Base-by-base conservation (phyloP, 2,797 vertebrate species). In the Lindbergichthys nudifrons region DNA sequence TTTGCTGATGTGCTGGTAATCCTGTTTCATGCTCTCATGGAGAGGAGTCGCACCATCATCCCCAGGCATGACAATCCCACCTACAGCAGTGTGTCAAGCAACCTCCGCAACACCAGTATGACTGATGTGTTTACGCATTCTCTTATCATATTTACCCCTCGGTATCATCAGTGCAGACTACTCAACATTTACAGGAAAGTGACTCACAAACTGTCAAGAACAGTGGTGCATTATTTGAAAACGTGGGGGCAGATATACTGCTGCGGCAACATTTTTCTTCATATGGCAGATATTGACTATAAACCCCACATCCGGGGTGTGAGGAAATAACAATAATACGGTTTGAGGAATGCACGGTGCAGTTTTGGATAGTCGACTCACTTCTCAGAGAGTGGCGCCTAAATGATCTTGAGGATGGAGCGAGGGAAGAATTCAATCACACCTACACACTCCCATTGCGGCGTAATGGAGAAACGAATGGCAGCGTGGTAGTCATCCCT, bases 51-150 rank as follows among this genome's bases (percentile, higher is more conserved):
- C 86, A 76, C 84, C 91, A 91, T 80, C 85, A 77, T 92, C 90
- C 88, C 76, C 77, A 73, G 89, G 90, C 92, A 86, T 89, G 82
- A 91, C 88, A 90, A 90, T 91, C 82, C 92, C 85, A 92, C 91
- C 93, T 92, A 91, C 93, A 81, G 74, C 84, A 91, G 83, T 81
- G 41, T 85, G 92, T 85, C 86, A 85, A 36, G 78, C 86, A 86
- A 75, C 87, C 89, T 88, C 90, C 87, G 70, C 91, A 87, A 69
- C 81, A 82, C 79, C 83, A 84, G 70, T 77, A 85, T 91, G 92
- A 93, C 92, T 86, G 89, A 92, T 92, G 91, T 88, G 89, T 91
- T 92, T 89, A 91, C 54, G 88, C 84, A 81, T 89, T 88, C 87
- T 74, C 81, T 89, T 85, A 90, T 90, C 87, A 67, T 70, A 87